Conservation (phyloP, 2,797 vertebrate genomes). For the Ptychadena robeensis region DNA sequence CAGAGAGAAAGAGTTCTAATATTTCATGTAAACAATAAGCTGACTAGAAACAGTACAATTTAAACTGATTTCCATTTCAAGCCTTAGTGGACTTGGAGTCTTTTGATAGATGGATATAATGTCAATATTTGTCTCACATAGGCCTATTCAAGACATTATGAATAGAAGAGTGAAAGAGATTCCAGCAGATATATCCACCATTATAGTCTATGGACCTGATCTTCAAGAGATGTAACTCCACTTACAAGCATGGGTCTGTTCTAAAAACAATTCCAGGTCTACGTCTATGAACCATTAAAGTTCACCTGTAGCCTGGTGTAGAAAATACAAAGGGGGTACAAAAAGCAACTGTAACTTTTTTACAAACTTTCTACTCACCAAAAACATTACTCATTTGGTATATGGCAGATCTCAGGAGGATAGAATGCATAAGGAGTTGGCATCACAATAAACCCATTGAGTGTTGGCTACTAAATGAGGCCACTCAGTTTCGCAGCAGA, state of each 20-base stretch:
- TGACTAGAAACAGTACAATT: conserved; percentile 26
- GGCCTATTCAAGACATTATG: background rate
- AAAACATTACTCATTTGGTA: too few species aligned
- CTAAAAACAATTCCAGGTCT: background rate
- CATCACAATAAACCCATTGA: too few species aligned
- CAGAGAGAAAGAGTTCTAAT: conserved; percentile 43
- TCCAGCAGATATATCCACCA: background rate
- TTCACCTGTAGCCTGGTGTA: too few species aligned
- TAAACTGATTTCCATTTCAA: conserved; percentile 30
- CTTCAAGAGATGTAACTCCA: background rate
- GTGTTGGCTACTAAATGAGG: too few species aligned
- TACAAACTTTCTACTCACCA: too few species aligned
- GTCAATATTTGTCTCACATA: conserved; percentile 22
- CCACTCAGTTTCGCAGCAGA: too few species aligned
- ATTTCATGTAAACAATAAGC: conserved; percentile 49
- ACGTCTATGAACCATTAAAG: background rate
- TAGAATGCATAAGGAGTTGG: too few species aligned
- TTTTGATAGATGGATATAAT: background rate
- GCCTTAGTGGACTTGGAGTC: background rate
- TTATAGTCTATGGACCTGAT: background rate
- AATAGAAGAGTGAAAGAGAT: background rate
- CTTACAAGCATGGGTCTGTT: background rate
- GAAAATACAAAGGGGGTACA: too few species aligned
- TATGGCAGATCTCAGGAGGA: too few species aligned
- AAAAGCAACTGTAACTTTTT: too few species aligned